Percentiles rank a stretch among this genome's conserved stretches.
These are phyloP conservation scores for Danio rerio DNA, from an alignment of 2,113 vertebrate genomes.

Conservation along the genomic window DNA sequence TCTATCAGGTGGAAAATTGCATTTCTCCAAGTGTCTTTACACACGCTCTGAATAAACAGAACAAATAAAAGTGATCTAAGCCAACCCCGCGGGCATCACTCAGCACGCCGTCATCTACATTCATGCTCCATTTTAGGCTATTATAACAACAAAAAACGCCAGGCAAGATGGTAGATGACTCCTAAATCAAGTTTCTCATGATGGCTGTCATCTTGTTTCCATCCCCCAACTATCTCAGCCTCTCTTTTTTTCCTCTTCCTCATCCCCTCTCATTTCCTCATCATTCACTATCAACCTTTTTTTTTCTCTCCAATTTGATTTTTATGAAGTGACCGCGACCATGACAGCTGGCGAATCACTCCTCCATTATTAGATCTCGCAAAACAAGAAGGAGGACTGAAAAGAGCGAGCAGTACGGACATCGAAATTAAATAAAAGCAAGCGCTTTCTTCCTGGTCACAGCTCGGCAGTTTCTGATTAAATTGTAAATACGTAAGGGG, in stretches of 20 bases:
- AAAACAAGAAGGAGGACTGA: constrained; percentile 16
- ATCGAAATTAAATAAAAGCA: constrained; percentile 26
- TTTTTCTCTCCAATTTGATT: constrained; percentile 49
- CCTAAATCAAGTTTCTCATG: constrained; percentile 46
- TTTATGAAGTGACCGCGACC: constrained; percentile 47
- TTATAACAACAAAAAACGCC: constrained; percentile 45
- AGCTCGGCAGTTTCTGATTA: constrained; percentile 65
- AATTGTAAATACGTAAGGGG: constrained; percentile 66
- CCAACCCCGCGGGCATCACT: background rate
- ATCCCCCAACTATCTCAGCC: background rate
- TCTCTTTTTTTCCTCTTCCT: background rate
- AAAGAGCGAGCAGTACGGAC: background rate
- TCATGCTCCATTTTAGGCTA: constrained; percentile 41
- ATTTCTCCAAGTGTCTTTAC: constrained; percentile 28
- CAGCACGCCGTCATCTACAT: background rate
- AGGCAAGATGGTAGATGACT: constrained; percentile 40
- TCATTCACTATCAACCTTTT: constrained; percentile 9
- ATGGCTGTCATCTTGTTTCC: background rate
- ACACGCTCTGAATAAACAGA: constrained; percentile 30
- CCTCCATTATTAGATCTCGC: constrained; percentile 50
- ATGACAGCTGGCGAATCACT: constrained; percentile 41
- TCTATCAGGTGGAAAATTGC: constrained; percentile 15
- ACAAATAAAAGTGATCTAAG: constrained; percentile 25
- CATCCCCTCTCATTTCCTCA: background rate
- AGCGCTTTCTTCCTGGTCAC: constrained; percentile 55